These are phyloP conservation scores for Papilio polytes DNA, from an alignment of 1,140 invertebrate genomes.

Conservation along the genomic window DNA sequence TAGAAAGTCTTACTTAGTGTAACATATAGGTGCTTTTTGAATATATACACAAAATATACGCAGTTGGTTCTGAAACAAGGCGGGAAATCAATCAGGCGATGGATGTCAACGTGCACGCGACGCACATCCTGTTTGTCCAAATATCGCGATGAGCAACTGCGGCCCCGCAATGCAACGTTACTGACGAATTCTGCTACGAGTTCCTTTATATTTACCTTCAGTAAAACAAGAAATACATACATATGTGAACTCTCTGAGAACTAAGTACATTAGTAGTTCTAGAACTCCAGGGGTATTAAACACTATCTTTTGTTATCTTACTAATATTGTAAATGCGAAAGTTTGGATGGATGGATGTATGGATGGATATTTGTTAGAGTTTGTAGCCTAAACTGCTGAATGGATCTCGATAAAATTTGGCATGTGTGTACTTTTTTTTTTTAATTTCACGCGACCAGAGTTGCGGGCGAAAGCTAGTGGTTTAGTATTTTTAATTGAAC, in stretches of 20 bases:
- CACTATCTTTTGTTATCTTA: not conserved
- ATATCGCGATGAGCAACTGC: constrained; percentile 51
- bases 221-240: constrained; percentile 18
- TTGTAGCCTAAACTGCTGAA: no score
- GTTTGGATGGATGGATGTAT: no score
- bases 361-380: no score
- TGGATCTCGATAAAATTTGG: no score
- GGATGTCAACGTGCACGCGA: constrained; percentile 53
- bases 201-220: constrained; percentile 14
- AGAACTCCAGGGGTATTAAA: not conserved
- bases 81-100: constrained; percentile 46
- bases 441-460: no score
- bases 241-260: not conserved
- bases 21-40: not conserved
- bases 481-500: no score
- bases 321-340: no score
- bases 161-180: constrained; percentile 17
- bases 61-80: not conserved
- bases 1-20: no score
- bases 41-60: not conserved
- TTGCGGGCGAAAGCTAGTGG: no score
- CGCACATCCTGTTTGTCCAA: constrained; percentile 61
- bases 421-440: no score
- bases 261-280: not conserved
- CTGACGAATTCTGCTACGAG: constrained; percentile 23